Evolutionary conservation across 2,797 vertebrate genomes (phyloP).

Genomic region (Myotis pilosus): DNA sequence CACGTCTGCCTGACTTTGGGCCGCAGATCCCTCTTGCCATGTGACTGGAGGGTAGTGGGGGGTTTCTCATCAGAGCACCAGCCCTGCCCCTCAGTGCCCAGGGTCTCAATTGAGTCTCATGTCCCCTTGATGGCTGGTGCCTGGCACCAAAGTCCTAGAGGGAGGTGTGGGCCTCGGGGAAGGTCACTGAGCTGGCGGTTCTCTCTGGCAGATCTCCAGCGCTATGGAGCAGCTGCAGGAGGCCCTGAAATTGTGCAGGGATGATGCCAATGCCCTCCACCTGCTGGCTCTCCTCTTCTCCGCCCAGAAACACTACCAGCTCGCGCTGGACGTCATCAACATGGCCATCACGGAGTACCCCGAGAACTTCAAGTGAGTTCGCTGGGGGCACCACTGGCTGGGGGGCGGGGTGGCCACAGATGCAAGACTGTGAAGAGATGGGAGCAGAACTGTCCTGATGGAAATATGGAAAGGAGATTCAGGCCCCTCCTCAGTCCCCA

Average conservation of each 20-base stretch:
- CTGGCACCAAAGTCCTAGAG: background rate
- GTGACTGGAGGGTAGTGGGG: background rate
- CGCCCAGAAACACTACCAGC: slow-evolving; percentile 95
- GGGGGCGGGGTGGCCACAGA: background rate
- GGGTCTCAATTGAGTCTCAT: background rate
- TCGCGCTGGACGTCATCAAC: slow-evolving; percentile 91
- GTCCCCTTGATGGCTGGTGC: fast-evolving
- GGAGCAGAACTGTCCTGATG: background rate
- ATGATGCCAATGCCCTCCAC: slow-evolving; percentile 93
- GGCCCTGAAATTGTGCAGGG: slow-evolving; percentile 88
- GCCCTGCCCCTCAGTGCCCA: background rate
- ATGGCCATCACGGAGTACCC: slow-evolving; percentile 94
- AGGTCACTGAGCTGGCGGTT: background rate
- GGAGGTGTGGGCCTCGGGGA: background rate
- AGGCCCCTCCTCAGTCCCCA: fast-evolving
- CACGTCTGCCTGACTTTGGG: background rate
- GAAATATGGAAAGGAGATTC: background rate
- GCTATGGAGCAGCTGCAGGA: slow-evolving; percentile 93
- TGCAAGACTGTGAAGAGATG: fast-evolving
- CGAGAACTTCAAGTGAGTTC: slow-evolving; percentile 93
- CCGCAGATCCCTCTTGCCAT: background rate
- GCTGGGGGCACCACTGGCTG: background rate
- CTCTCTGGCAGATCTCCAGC: slow-evolving; percentile 88
- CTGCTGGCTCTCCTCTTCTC: slow-evolving; percentile 95
- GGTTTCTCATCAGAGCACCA: background rate